Evolutionary conservation across 2,113 vertebrate species (phyloP), one percentile per base, ranked within the genome.

Genomic region (Dinomys branickii): DNA sequence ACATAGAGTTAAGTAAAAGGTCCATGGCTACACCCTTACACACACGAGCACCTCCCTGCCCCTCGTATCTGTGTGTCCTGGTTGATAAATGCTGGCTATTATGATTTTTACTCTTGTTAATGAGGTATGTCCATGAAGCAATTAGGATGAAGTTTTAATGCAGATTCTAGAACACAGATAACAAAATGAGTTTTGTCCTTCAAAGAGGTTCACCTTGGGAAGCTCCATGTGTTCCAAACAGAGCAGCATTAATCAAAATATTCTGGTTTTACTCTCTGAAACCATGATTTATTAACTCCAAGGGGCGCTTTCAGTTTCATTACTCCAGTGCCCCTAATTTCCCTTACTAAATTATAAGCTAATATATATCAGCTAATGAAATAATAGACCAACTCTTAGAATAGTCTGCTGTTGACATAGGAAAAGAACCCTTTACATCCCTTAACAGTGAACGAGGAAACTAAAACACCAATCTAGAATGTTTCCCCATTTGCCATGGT

Each of bases 141-240:
- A 94, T 95, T 80, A 87, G 63, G 77, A 88, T 92, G 26, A 38
- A 65, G 89, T 87, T 88, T 95, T 81, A 89, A 92, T 44, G 44
- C 63, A 44, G 71, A 90, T 90, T 95, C 16, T 50, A 96, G 94
- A 94, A 81, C 59, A 50, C 2, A 96, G 81, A n/a, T 47, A 67
- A 80, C 88, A 90, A 81, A 88, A 92, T 52, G 63, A 81, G 30
- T 80, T 95, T 86, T 92, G 85, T 58, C 85, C 52, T 92, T 97
- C 82, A 56, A 69, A 93, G 47, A 73, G 47, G 30, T 61, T 88
- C 35, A 90, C 82, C 26, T 97, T 75, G 8, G 26, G 22, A 96
- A 35, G 47, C 28, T 75, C 63, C 63, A 2, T 16, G 35, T 19
- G 10, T 38, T 86, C 19, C 19, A 30, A 94, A 88, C 33, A 89